Conservation (phyloP, 2,113 vertebrate species). For the Thymallus thymallus region DNA sequence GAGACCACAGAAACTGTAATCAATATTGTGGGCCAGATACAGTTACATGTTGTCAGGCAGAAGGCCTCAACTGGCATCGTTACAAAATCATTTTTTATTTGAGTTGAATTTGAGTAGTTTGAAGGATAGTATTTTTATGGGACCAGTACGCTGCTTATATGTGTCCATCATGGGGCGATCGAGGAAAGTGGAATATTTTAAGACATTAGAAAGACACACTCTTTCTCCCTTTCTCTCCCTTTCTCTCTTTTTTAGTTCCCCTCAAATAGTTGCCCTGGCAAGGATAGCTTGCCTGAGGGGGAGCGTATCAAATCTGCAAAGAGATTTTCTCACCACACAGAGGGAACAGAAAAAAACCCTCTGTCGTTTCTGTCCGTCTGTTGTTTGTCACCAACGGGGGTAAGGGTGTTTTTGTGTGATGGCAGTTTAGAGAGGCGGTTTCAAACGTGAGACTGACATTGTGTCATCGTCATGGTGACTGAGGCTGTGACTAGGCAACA, state of each 20-base stretch:
- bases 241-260: background rate
- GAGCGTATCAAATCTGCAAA: slow-evolving; percentile 26
- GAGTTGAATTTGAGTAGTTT: no score
- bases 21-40: background rate
- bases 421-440: background rate
- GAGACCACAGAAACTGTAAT: background rate
- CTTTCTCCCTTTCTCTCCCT: background rate
- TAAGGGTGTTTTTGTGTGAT: background rate
- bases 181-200: no score
- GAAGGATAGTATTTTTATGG: no score
- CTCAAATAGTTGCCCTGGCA: slow-evolving; percentile 29
- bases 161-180: no score
- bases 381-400: no score
- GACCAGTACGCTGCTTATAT: no score
- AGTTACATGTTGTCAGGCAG: background rate
- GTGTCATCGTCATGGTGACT: background rate
- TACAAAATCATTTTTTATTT: no score
- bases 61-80: background rate
- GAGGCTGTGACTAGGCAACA: background rate
- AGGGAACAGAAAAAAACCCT: slow-evolving; percentile 15
- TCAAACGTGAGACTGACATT: background rate
- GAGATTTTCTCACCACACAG: slow-evolving; percentile 23
- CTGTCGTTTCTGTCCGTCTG: no score
- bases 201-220: background rate
- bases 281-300: slow-evolving; percentile 22